Base-by-base conservation (phyloP, 92 coral and sea anemone species). In the Parazoanthus darwini region DNA sequence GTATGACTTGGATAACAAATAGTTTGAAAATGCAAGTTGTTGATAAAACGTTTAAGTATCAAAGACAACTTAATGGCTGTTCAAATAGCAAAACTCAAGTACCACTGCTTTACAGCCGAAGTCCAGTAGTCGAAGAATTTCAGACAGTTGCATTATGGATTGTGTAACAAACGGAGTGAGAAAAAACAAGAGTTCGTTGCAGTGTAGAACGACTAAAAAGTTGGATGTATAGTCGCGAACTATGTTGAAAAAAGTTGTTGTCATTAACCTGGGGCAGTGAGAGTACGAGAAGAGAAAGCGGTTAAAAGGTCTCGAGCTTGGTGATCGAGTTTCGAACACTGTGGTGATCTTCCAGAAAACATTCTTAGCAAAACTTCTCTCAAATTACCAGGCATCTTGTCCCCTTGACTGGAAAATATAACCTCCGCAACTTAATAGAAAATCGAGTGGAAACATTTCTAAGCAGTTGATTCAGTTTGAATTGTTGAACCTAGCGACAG, bases 261-360 rank as follows among this genome's bases (percentile, higher is more conserved):
- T 50, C 63, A 18, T 36, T n/a, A 25, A 7, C 15, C 25, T 59
- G 74, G 37, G 0, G 54, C 33, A 2, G 33, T 29, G 58, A 39
- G 66, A 58, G 39, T 43, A 71, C 71, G 23, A 22, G 25, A 8
- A 38, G 25, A 11, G 29, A 76, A 23, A 76, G 80, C 25, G 51
- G 80, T 76, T 20, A 20, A 76, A 35, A 84, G 51, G 87, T 3
- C 5, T 33, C 35, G 48, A 50, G 29, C 25, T 63, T 58, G 8
- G 20, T 58, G 33, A 74, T 71, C 79, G 14, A 43, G 79, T 84
- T 70, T 84, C 87, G 59, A 70, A 29, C 3, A 66, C 77, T 38
- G 22, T 68, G 78, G 44, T 22, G 42, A 68, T 42, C 65, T 78
- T 65, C 43, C 82, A 39, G 33, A 67, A 67, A 29, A 82, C 4